Conservation (phyloP, 2,888 invertebrate species). For the Melipona bicolor region DNA sequence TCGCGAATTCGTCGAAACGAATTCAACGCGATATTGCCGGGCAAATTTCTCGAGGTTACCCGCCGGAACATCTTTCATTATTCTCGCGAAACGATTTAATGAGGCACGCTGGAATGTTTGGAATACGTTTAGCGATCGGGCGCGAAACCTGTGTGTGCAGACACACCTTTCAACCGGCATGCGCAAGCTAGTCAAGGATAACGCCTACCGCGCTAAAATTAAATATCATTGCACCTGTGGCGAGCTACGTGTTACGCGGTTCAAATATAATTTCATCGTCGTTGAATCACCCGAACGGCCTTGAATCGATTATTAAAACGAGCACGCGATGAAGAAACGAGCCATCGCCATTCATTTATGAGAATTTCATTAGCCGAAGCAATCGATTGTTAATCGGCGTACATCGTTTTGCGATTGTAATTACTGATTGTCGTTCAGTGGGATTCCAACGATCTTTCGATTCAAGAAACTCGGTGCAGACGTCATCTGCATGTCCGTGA, state of each 20-base stretch:
- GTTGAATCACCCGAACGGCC: conserved; percentile 20
- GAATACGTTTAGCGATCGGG: conserved; percentile 55
- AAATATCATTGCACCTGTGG: conserved; percentile 62
- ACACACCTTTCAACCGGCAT: conserved; percentile 57
- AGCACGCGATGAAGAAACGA: background rate
- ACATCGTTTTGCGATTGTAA: background rate
- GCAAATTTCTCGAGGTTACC: conserved; percentile 31
- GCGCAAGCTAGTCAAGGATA: conserved; percentile 62
- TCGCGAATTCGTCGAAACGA: conserved; percentile 10
- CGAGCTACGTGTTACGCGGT: conserved; percentile 49
- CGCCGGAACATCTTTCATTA: conserved; percentile 47
- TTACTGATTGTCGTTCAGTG: background rate
- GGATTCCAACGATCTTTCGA: background rate
- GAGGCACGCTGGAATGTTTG: conserved; percentile 54
- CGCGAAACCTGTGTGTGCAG: conserved; percentile 49
- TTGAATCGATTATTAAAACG: conserved; percentile 8
- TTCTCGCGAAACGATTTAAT: conserved; percentile 50
- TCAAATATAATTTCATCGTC: conserved; percentile 51
- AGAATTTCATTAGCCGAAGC: background rate
- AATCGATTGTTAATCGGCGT: background rate
- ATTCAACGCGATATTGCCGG: background rate
- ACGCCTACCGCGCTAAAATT: conserved; percentile 66
- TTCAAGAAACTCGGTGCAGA: background rate
- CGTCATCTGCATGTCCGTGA: background rate
- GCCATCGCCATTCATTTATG: background rate